Evolutionary conservation across 2,797 vertebrate species (phyloP), one percentile per base, ranked within the genome.

Genomic region (Neosilurus mollespiculum): DNA sequence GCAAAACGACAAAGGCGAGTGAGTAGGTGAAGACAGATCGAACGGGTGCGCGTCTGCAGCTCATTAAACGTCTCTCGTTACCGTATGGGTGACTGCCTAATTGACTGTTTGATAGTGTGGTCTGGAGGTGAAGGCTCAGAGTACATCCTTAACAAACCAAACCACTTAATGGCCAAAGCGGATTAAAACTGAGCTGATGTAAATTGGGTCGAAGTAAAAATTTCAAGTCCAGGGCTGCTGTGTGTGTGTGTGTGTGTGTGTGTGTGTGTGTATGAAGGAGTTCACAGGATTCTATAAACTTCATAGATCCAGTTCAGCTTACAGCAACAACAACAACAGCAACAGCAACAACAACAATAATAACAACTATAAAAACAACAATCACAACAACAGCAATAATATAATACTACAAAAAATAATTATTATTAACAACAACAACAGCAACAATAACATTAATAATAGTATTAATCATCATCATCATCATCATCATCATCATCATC

Each of bases 61-160:
- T 82, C 81, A 85, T 85, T 84, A 89, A 85, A 84, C 84, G 81
- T 83, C 82, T 86, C 88, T 83, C 84, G 87, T 84, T 86, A 85
- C 85, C 84, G 90, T 91, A 90, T 93, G 93, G 93, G 90, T 87
- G 91, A 81, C 90, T 93, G 92, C 93, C 94, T 95, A 95, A 94
- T 95, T 94, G 94, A 94, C 93, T 95, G 94, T 94, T 93, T 92
- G 94, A 95, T 94, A 88, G 90, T 88, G 90, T 91, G 87, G 90
- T 84, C 93, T 90, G 91, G 90, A 94, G 93, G 91, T 93, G 93
- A 94, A 89, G 90, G 91, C 86, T 89, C 85, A 77, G 81, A 91
- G 86, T 86, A 89, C 89, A 89, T 89, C 90, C 91, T 91, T 92
- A 94, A 94, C 94, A 95, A 93, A 94, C 93, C 92, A 92, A 94